Evolutionary conservation across 2,797 vertebrate genomes (phyloP).

Genomic region (Bradypodion pumilum): DNA sequence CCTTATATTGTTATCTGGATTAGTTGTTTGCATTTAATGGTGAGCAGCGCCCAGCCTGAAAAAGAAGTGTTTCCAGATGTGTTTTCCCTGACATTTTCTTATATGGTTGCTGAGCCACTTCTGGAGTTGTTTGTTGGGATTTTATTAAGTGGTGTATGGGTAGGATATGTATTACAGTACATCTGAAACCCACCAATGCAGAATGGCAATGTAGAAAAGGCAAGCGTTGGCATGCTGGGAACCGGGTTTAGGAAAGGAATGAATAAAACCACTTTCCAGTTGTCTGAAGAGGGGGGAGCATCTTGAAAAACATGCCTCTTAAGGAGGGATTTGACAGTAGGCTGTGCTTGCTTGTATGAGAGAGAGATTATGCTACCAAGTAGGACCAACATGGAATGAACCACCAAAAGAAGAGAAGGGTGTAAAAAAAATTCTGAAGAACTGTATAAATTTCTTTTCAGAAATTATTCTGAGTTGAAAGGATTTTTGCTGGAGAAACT

Average conservation of each 20-base stretch:
- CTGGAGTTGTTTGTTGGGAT: conserved; percentile 14
- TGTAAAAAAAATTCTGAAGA: background rate
- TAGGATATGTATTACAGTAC: background rate
- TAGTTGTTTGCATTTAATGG: background rate
- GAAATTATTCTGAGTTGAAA: too few species aligned
- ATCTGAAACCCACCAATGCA: conserved; percentile 4
- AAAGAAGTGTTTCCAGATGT: background rate
- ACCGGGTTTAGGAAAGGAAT: background rate
- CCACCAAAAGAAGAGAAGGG: background rate
- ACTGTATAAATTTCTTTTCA: too few species aligned
- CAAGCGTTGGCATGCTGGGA: background rate
- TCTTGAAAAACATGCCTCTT: background rate
- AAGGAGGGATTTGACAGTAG: background rate
- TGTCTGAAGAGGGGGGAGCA: background rate
- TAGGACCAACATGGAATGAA: background rate
- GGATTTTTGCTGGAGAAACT: too few species aligned
- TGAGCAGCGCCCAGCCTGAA: background rate
- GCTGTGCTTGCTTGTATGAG: background rate
- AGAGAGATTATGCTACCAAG: background rate
- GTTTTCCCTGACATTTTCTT: conserved; percentile 1
- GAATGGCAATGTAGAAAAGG: background rate
- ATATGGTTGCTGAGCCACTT: conserved; percentile 29
- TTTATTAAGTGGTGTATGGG: conserved; percentile 4
- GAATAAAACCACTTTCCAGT: conserved; percentile 8
- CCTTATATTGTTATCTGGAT: background rate